Conservation (phyloP, 2,888 invertebrate species). For the Eledone cirrhosa region DNA sequence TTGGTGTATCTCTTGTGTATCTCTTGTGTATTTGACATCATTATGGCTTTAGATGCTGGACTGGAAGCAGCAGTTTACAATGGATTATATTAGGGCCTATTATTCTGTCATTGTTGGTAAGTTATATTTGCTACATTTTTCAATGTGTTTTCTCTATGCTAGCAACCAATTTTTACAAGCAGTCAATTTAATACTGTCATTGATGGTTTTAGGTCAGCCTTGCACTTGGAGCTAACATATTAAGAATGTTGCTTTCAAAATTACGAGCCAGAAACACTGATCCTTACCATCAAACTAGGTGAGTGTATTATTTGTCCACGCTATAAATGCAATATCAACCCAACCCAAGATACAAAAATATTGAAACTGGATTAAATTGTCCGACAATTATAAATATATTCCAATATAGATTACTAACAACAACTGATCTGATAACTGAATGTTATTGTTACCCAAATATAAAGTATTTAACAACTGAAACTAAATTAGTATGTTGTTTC, state of each 20-base stretch:
- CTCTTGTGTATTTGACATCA: background rate
- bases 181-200: too few species aligned
- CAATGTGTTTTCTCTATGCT: too few species aligned
- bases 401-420: too few species aligned
- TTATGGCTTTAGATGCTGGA: conserved; percentile 21
- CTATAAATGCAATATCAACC: too few species aligned
- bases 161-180: too few species aligned
- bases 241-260: conserved; percentile 75
- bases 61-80: conserved; percentile 7
- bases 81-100: conserved; percentile 25
- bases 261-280: conserved; percentile 68
- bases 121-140: background rate
- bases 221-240: conserved; percentile 73
- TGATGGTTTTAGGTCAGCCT: conserved; percentile 63
- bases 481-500: too few species aligned
- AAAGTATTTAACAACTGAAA: too few species aligned
- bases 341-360: too few species aligned
- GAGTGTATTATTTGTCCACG: background rate
- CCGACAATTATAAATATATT: too few species aligned
- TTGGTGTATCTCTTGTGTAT: background rate
- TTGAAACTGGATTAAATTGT: too few species aligned
- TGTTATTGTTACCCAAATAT: too few species aligned
- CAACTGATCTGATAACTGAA: too few species aligned
- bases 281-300: conserved; percentile 59
- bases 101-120: conserved; percentile 10